phyloP scores from a whole-genome alignment of 2,888 invertebrate genomes.

The Diarsia mendica region DNA sequence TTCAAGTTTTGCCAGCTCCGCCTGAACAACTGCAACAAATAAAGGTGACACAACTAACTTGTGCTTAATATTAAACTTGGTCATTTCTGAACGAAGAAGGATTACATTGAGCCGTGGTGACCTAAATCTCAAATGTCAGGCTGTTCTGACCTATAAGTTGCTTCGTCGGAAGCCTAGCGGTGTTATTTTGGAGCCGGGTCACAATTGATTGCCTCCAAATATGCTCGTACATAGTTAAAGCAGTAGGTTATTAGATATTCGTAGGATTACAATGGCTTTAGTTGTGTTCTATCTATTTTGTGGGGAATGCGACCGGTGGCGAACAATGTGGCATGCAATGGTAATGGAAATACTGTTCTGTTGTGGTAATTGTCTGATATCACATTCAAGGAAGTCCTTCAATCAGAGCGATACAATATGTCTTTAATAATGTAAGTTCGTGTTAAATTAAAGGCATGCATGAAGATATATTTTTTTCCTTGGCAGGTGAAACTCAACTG shows the following conservation, averaged over 20 bases:
- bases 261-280: conserved; percentile 41
- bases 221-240: conserved; percentile 50
- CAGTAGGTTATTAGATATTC: conserved; percentile 38
- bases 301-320: conserved; percentile 4
- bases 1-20: conserved; percentile 22
- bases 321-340: neutral
- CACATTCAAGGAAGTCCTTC: neutral
- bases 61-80: conserved; percentile 69
- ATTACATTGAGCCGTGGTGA: conserved; percentile 70
- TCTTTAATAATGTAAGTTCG: neutral
- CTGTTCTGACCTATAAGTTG: conserved; percentile 66
- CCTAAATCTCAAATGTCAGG: conserved; percentile 76
- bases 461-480: conserved; percentile 44
- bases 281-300: conserved; percentile 19
- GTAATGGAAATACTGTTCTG: neutral
- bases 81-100: conserved; percentile 68
- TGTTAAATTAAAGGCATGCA: neutral
- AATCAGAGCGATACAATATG: neutral
- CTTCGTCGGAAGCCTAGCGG: conserved; percentile 48
- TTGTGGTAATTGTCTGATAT: neutral
- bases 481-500: conserved; percentile 92
- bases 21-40: conserved; percentile 41
- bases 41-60: conserved; percentile 59
- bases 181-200: conserved; percentile 60
- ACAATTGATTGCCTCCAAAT: conserved; percentile 60